Conservation (phyloP, 1,140 invertebrate genomes). For the Drosophila albomicans region DNA sequence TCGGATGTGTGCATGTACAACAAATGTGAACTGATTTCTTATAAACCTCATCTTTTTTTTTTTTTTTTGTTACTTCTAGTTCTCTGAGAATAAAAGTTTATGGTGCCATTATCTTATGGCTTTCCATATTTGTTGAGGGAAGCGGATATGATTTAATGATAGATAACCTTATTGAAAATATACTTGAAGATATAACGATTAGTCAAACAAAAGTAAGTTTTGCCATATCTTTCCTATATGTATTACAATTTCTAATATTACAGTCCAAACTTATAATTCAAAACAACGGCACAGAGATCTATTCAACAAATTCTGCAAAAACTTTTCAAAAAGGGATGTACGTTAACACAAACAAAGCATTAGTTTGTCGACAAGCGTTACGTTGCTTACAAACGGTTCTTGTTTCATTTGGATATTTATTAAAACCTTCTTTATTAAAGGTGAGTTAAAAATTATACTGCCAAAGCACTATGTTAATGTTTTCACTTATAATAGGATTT, state of each 20-base stretch:
- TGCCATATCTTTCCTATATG: no score
- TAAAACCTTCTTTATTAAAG: constrained; percentile 43
- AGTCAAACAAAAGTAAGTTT: not conserved
- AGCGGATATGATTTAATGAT: constrained; percentile 52
- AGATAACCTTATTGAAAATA: constrained; percentile 40
- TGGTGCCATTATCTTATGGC: constrained; percentile 43
- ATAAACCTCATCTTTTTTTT: not conserved
- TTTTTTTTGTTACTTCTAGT: constrained; percentile 37
- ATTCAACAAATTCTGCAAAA: not conserved
- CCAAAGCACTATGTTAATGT: not conserved
- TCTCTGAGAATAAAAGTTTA: constrained; percentile 38
- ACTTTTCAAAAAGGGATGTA: not conserved
- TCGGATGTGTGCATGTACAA: no score
- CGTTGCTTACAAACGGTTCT: constrained; percentile 42
- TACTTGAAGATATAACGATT: constrained; percentile 39
- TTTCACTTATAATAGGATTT: constrained; percentile 32
- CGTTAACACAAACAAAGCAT: not conserved
- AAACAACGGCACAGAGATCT: not conserved
- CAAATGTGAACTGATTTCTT: no score
- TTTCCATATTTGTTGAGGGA: constrained; percentile 47
- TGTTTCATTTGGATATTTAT: constrained; percentile 39
- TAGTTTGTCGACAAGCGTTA: constrained; percentile 32
- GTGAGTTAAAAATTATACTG: constrained; percentile 27
- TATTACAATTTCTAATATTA: constrained; percentile 7
- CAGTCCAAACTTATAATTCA: not conserved